Evolutionary conservation across 2,888 invertebrate genomes (phyloP).

Genomic region (Lasioglossum villosulum): DNA sequence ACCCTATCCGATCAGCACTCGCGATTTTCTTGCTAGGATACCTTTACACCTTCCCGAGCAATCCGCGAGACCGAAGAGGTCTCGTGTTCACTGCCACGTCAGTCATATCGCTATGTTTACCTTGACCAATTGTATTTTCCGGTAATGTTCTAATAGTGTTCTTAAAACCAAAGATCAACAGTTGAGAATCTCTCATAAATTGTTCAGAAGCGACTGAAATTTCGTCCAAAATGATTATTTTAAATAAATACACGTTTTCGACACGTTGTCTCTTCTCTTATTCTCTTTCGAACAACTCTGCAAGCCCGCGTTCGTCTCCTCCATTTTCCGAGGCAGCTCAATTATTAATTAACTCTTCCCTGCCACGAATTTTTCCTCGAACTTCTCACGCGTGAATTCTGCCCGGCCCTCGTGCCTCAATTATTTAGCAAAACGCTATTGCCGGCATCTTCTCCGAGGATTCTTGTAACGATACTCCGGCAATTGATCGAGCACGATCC

Average conservation of each 20-base stretch:
- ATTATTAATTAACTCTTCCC: background rate
- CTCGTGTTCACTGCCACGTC: too few species aligned
- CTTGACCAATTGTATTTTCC: too few species aligned
- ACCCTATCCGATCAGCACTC: background rate
- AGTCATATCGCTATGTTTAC: too few species aligned
- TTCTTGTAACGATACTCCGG: background rate
- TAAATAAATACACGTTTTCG: background rate
- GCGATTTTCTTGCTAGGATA: background rate
- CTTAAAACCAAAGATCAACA: too few species aligned
- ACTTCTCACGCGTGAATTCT: background rate
- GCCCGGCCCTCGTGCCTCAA: background rate
- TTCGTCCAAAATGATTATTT: too few species aligned
- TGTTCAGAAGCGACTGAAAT: too few species aligned
- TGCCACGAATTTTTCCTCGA: background rate
- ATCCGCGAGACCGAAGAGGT: too few species aligned
- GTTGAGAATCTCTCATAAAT: too few species aligned
- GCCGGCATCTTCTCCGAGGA: background rate
- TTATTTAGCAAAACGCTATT: background rate
- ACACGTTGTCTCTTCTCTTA: background rate
- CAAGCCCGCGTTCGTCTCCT: background rate
- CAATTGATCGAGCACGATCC: slow-evolving; percentile 48
- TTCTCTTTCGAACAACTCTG: background rate
- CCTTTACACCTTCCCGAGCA: background rate
- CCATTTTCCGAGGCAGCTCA: background rate
- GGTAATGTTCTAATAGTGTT: too few species aligned